Conservation (phyloP, 2,797 vertebrate genomes). For the Gymnocypris eckloni region DNA sequence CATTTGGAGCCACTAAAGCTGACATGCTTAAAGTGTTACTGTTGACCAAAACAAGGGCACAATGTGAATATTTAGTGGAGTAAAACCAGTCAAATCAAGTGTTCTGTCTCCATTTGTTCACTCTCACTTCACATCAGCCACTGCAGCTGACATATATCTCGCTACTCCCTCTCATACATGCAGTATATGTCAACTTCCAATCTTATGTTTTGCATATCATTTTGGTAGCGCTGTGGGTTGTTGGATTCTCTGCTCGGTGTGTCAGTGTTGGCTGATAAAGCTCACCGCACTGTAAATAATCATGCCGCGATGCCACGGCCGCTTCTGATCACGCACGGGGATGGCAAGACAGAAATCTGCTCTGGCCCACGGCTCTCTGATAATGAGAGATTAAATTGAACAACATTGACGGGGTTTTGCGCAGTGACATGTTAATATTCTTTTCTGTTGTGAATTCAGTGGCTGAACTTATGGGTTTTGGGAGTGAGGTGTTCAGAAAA, state of each 20-base stretch:
- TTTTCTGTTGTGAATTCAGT: constrained; percentile 54
- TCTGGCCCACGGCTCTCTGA: constrained; percentile 44
- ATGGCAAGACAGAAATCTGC: constrained; percentile 60
- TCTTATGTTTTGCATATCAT: constrained; percentile 53
- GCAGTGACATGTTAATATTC: not conserved
- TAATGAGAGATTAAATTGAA: constrained; percentile 27
- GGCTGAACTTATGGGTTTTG: constrained; percentile 29
- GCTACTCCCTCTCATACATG: not conserved
- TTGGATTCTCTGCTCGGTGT: constrained; percentile 43
- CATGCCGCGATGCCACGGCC: constrained; percentile 60
- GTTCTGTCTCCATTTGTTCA: not conserved
- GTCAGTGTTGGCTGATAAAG: constrained; percentile 48
- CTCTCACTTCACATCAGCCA: not conserved
- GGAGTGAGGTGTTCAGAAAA: not conserved
- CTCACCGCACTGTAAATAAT: constrained; percentile 45
- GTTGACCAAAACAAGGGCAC: not conserved
- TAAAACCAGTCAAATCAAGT: not conserved
- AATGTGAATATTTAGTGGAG: not conserved
- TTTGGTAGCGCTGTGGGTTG: constrained; percentile 51
- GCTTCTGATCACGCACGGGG: constrained; percentile 46
- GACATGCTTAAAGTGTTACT: not conserved
- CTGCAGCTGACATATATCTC: not conserved
- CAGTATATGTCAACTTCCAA: not conserved
- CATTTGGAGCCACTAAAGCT: not conserved
- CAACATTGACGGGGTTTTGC: constrained; percentile 34